These are phyloP conservation scores for Drosophila antonietae DNA, from an alignment of 2,888 invertebrate species.

Conservation along the genomic window DNA sequence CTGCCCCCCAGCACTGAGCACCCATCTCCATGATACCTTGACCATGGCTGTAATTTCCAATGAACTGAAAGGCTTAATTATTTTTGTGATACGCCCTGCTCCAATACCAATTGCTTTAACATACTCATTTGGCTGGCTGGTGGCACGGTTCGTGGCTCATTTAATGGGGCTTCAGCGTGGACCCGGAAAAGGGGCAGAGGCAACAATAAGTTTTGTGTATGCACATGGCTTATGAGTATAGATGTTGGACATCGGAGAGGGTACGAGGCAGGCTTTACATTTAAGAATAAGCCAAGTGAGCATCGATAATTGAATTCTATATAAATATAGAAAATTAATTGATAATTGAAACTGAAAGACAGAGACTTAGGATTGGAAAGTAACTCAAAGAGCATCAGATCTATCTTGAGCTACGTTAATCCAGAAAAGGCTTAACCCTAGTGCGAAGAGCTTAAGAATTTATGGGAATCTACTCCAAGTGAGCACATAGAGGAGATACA, in stretches of 20 bases:
- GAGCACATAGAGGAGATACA: no score
- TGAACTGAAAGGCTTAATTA: slow-evolving; percentile 53
- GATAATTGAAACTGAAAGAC: no score
- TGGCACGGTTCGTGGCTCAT: slow-evolving; percentile 2
- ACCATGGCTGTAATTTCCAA: slow-evolving; percentile 45
- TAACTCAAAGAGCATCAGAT: neutral
- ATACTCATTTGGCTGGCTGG: slow-evolving; percentile 21
- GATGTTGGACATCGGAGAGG: neutral
- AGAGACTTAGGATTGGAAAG: neutral
- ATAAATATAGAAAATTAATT: neutral
- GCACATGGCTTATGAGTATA: slow-evolving; percentile 1
- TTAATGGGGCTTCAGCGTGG: slow-evolving; percentile 5
- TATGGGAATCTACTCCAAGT: no score
- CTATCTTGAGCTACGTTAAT: neutral
- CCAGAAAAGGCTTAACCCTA: neutral
- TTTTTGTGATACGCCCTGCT: slow-evolving; percentile 43
- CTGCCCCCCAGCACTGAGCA: neutral
- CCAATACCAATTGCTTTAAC: slow-evolving; percentile 24
- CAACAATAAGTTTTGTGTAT: neutral
- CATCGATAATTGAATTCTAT: neutral
- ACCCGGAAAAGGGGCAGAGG: neutral
- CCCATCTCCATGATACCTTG: slow-evolving; percentile 9
- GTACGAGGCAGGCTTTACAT: neutral
- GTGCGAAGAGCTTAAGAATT: neutral
- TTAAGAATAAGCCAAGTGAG: neutral